Conservation (phyloP, 2,113 vertebrate genomes). For the human (Homo sapiens) region DNA sequence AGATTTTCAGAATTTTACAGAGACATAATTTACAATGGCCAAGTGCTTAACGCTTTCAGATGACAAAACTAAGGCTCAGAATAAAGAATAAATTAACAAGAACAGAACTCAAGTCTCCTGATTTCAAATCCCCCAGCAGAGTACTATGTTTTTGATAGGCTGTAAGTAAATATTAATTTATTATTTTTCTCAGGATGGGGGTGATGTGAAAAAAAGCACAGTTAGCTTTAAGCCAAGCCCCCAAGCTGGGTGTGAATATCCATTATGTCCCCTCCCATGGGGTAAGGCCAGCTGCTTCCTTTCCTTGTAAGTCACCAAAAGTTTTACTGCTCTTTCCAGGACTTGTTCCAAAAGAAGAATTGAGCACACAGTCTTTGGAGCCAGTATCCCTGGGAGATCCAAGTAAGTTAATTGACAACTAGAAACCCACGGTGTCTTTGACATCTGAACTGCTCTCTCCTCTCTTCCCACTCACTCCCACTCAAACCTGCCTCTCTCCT, state of each 20-base stretch:
- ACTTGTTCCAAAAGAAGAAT: slow-evolving; percentile 86
- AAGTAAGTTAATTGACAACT: slow-evolving; percentile 86
- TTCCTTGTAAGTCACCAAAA: slow-evolving; percentile 51
- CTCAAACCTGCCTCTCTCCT: not conserved
- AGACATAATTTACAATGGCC: not conserved
- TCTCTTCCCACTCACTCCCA: not conserved
- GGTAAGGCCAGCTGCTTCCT: slow-evolving; percentile 54
- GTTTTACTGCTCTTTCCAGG: slow-evolving; percentile 85
- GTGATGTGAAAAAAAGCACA: not conserved
- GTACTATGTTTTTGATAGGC: not conserved
- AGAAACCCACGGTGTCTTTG: not conserved
- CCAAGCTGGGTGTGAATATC: slow-evolving; percentile 15
- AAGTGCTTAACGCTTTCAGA: not conserved
- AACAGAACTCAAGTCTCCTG: not conserved
- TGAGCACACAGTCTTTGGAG: slow-evolving; percentile 84
- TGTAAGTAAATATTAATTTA: not conserved
- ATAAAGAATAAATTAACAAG: not conserved
- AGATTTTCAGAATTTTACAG: not conserved
- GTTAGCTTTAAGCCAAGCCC: not conserved
- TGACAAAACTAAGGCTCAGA: not conserved
- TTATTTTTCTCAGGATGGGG: not conserved
- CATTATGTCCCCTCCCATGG: not conserved
- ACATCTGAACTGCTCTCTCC: not conserved
- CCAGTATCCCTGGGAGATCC: slow-evolving; percentile 90
- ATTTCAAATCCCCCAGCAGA: not conserved